These are phyloP conservation scores for Alligator sinensis DNA, from an alignment of 2,113 vertebrate genomes.

Conservation along the genomic window DNA sequence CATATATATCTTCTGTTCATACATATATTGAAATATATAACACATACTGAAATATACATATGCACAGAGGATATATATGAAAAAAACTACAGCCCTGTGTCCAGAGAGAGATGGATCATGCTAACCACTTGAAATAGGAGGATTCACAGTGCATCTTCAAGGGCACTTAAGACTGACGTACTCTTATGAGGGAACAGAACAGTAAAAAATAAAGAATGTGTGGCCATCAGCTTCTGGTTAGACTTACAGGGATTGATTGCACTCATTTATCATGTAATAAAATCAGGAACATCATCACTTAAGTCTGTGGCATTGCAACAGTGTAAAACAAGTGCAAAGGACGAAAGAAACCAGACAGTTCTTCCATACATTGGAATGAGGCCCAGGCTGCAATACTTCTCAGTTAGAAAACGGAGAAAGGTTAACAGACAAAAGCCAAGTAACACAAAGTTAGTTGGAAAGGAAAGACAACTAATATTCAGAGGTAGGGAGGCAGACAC, in stretches of 20 bases:
- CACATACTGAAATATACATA: too few relatives aligned
- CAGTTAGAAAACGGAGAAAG: not conserved
- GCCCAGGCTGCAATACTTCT: not conserved
- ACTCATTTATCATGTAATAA: not conserved
- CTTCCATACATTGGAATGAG: not conserved
- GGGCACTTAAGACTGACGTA: too few relatives aligned
- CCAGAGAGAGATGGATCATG: not conserved
- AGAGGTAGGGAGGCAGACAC: not conserved
- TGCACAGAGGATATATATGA: too few relatives aligned
- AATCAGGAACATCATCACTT: not conserved
- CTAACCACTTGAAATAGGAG: not conserved
- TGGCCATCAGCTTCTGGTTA: not conserved
- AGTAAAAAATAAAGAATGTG: not conserved
- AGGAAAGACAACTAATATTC: not conserved
- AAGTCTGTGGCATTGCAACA: not conserved
- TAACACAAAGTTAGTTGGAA: not conserved
- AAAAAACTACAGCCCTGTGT: too few relatives aligned
- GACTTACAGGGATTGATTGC: not conserved
- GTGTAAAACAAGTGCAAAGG: not conserved
- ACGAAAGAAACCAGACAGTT: not conserved
- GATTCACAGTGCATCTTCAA: not conserved
- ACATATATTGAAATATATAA: not conserved
- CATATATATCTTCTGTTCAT: not conserved
- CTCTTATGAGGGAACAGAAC: not conserved
- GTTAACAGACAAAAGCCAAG: not conserved